Conservation (phyloP, 2,888 invertebrate species). For the Drosophila putrida region DNA sequence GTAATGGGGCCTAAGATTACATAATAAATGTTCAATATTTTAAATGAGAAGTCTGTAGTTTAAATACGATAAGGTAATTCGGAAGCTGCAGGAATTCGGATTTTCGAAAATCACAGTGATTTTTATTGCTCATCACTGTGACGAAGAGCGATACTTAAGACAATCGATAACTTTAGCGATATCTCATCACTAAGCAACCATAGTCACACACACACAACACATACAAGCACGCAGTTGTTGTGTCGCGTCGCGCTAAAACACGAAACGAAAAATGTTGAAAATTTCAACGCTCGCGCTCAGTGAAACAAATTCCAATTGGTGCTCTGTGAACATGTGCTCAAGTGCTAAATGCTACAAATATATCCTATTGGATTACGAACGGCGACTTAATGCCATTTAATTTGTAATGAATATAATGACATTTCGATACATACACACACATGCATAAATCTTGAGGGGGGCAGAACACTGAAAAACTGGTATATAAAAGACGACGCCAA, state of each 20-base stretch:
- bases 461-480: slow-evolving; percentile 74
- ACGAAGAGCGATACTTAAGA: background rate
- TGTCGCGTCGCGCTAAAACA: slow-evolving; percentile 72
- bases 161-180: slow-evolving; percentile 35
- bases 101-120: background rate
- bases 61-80: background rate
- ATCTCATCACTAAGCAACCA: slow-evolving; percentile 53
- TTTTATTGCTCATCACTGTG: background rate
- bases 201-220: slow-evolving; percentile 29
- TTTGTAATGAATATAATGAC: slow-evolving; percentile 60
- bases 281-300: slow-evolving; percentile 30
- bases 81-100: background rate
- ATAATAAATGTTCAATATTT: slow-evolving; percentile 31
- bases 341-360: slow-evolving; percentile 23
- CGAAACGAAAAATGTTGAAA: slow-evolving; percentile 62
- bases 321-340: slow-evolving; percentile 22
- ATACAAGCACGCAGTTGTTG: slow-evolving; percentile 60
- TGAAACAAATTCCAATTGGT: slow-evolving; percentile 53
- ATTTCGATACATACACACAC: slow-evolving; percentile 76
- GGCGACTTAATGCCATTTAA: slow-evolving; percentile 32
- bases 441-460: slow-evolving; percentile 42
- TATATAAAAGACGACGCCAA: slow-evolving; percentile 82
- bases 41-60: background rate
- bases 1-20: slow-evolving; percentile 87
- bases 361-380: slow-evolving; percentile 28